Base-by-base conservation (phyloP, 2,888 invertebrate genomes). In the Rhodophaea formosa region DNA sequence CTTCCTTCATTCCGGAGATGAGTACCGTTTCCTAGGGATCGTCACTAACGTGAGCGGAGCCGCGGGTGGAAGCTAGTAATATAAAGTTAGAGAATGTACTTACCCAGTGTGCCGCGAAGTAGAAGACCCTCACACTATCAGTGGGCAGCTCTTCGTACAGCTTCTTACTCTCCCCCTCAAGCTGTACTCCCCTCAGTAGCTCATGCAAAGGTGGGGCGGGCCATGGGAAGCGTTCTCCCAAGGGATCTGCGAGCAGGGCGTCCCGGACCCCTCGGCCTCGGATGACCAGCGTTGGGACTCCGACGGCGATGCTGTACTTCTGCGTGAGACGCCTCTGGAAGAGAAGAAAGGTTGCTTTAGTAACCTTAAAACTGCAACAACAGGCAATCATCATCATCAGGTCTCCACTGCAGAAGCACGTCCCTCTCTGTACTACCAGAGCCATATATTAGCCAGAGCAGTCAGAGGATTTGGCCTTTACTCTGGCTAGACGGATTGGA, bases 51-150 rank as follows among this genome's bases (percentile, higher is more conserved):
- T n/a, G n/a, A n/a, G n/a, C n/a, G n/a, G n/a, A n/a, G n/a, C n/a
- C n/a, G n/a, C n/a, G n/a, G n/a, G n/a, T n/a, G n/a, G n/a, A n/a
- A n/a, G n/a, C n/a, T n/a, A n/a, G n/a, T n/a, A n/a, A n/a, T n/a
- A n/a, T n/a, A n/a, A n/a, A n/a, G n/a, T n/a, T n/a, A n/a, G n/a
- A 35, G 35, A 3, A 23, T 2, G 23, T 23, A 23, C 93, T 91
- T 85, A 97, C 97, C 97, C 97, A 97, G 80, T 97, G 95, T 16
- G 97, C 97, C 59, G 96, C 96, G 82, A 97, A 97, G 79, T 97
- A 97, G 71, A 97, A 94, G 44, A 96, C 96, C 72, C 94, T 94
- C 56, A 95, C 92, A 0, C 85, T 82, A 66, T 93, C 94, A 68
- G 91, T 91, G 0, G 94, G 92, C 16, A 95, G 79, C 61, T 94